phyloP scores from a whole-genome alignment of 2,888 invertebrate genomes.

The Rosalia funebris region DNA sequence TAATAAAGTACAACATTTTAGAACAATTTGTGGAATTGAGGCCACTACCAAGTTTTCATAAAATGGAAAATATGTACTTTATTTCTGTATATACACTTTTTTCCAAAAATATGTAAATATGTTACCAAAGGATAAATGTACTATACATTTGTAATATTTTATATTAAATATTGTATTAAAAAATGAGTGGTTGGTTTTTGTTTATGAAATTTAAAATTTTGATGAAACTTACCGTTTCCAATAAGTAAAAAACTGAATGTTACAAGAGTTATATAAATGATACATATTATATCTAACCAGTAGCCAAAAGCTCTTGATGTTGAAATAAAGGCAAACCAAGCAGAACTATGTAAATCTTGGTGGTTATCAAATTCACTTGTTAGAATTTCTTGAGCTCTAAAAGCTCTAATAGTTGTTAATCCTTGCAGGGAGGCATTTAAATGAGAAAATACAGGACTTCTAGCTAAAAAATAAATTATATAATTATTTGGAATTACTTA shows the following conservation, averaged over 20 bases:
- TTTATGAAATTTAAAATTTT: too few relatives aligned
- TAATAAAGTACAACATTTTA: too few relatives aligned
- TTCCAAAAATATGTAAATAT: too few relatives aligned
- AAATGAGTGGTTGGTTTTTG: too few relatives aligned
- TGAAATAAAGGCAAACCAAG: slow-evolving; percentile 91
- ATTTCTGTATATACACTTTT: too few relatives aligned
- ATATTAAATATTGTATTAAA: too few relatives aligned
- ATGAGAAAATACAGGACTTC: slow-evolving; percentile 96
- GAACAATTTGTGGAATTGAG: too few relatives aligned
- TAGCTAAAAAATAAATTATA: slow-evolving; percentile 68
- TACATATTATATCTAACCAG: slow-evolving; percentile 89
- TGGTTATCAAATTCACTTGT: slow-evolving; percentile 83
- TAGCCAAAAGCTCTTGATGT: slow-evolving; percentile 94
- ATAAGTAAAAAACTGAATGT: slow-evolving; percentile 85
- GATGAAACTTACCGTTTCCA: slow-evolving; percentile 68
- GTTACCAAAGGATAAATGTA: too few relatives aligned
- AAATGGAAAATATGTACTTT: too few relatives aligned
- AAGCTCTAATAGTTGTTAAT: slow-evolving; percentile 90
- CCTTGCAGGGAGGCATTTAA: slow-evolving; percentile 90
- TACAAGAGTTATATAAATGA: slow-evolving; percentile 85
- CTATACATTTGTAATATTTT: too few relatives aligned
- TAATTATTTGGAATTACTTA: background rate
- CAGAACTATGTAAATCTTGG: slow-evolving; percentile 88
- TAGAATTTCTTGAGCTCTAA: slow-evolving; percentile 82
- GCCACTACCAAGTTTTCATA: too few relatives aligned